Conservation (phyloP, 64 coral and sea anemone genomes). For the Anthopleura sola region DNA sequence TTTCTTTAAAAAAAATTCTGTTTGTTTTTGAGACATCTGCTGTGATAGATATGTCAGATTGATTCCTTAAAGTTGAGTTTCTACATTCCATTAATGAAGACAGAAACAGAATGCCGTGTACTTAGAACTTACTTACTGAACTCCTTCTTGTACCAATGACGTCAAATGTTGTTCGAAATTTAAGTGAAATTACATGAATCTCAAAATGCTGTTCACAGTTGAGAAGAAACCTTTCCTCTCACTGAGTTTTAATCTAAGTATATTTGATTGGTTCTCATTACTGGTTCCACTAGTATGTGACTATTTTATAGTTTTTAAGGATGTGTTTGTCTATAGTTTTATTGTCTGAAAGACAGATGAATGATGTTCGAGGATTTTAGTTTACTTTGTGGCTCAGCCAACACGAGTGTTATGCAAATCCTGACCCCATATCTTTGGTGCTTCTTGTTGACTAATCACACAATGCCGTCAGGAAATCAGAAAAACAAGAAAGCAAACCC, state of each 20-base stretch:
- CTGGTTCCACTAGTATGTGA: not conserved
- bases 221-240: not conserved
- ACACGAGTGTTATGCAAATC: conserved; percentile 7
- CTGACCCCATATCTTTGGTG: too few relatives aligned
- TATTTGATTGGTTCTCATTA: not conserved
- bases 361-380: not conserved
- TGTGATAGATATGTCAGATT: not conserved
- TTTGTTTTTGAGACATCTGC: not conserved
- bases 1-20: not conserved
- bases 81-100: not conserved
- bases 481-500: too few relatives aligned
- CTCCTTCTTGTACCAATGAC: not conserved
- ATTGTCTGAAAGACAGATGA: not conserved
- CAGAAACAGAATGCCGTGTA: too few relatives aligned
- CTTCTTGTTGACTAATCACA: too few relatives aligned
- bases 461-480: not conserved
- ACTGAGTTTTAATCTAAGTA: not conserved
- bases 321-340: not conserved
- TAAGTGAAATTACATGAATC: too few relatives aligned
- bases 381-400: not conserved
- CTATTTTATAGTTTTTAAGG: not conserved
- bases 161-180: not conserved
- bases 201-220: not conserved
- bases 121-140: not conserved
- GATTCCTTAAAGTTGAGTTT: not conserved